Evolutionary conservation across 2,797 vertebrate species (phyloP).

Genomic region (Eulemur coronatus): DNA sequence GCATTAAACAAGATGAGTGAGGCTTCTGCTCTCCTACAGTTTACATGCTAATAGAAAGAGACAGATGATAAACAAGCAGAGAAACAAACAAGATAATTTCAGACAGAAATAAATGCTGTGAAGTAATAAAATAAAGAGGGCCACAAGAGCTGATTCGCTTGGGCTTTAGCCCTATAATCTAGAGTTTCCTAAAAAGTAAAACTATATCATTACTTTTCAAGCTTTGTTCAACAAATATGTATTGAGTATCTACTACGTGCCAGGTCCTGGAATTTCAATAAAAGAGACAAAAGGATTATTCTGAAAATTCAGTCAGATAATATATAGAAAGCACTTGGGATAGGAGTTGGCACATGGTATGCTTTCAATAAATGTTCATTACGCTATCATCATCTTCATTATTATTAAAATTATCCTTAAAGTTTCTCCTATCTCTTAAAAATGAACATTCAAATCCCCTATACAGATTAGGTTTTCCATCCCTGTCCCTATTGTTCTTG

Average conservation of each 20-base stretch:
- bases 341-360: not conserved
- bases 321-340: not conserved
- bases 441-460: not conserved
- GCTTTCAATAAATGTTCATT: not conserved
- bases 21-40: conserved; percentile 43
- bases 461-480: not conserved
- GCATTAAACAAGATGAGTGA: not conserved
- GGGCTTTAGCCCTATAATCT: not conserved
- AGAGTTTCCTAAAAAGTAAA: not conserved
- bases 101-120: not conserved
- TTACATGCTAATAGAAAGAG: not conserved
- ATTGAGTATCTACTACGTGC: not conserved
- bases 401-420: conserved; percentile 3
- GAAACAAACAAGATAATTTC: not conserved
- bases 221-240: not conserved
- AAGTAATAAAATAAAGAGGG: not conserved
- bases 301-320: not conserved
- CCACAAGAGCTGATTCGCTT: not conserved
- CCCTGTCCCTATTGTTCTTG: not conserved
- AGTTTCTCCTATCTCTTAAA: not conserved
- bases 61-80: not conserved
- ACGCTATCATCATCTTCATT: not conserved
- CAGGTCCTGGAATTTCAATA: not conserved
- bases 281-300: not conserved
- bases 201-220: not conserved